Base-by-base conservation (phyloP, 2,888 invertebrate genomes). In the Scaptomyza parva region DNA sequence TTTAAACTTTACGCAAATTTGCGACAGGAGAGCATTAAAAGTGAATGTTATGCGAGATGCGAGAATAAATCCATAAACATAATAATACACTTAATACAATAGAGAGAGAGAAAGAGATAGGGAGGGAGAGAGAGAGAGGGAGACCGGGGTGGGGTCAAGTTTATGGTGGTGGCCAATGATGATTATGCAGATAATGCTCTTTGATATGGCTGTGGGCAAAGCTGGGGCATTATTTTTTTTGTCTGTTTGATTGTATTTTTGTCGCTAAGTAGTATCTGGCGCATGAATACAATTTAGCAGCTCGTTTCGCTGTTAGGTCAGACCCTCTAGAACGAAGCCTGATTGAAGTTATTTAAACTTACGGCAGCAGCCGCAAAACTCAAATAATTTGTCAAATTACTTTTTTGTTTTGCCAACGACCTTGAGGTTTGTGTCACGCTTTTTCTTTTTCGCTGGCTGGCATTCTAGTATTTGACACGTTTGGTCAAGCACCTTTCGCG, bases 311-410 rank as follows among this genome's bases (percentile, higher is more conserved):
- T 59, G 18, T 35, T 60, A 51, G 35, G 51, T 22, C 40, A 30
- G 22, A 1, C 33, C 28, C 33, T 14, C 28, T 7, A 28, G 39
- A 57, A 45, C 61, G 65, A 52, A 82, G 76, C 55, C 68, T 64
- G 73, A 87, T 87, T 87, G 66, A 82, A 87, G 76, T 87, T 81
- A 76, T 85, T 82, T 76, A 85, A 86, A 86, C 82, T 84, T 85
- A 75, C 66, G 70, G 66, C 73, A 77, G 76, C 81, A 79, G 67
- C 88, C 37, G 37, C 35, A 35, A 77, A 79, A 83, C 80, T 86
- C 81, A 74, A 85, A 85, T 84, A 80, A 88, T 88, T 85, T 84
- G 81, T 51, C 55, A 85, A 88, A 85, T 88, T 86, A 80, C 88
- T 84, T 88, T 82, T 84, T 65, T 70, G 50, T 76, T 78, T 73